Evolutionary conservation across 2,113 vertebrate genomes (phyloP).

Genomic region (Regulus satrapa): DNA sequence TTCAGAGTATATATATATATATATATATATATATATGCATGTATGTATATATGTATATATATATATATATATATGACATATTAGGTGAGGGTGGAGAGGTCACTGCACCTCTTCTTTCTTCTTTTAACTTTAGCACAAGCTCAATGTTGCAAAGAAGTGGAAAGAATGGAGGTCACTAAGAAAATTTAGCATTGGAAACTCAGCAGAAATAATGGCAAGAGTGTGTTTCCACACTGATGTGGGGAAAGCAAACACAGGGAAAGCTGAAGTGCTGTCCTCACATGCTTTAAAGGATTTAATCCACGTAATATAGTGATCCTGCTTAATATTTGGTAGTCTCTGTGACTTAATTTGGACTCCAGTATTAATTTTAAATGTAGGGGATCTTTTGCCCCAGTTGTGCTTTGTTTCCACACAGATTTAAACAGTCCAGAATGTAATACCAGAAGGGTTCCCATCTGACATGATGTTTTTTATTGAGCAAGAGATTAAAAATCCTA

Average conservation of each 20-base stretch:
- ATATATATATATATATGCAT: too few relatives aligned
- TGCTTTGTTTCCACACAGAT: neutral
- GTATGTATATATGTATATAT: too few relatives aligned
- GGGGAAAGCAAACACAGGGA: neutral
- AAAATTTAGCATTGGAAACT: neutral
- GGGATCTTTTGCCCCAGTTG: fast-evolving
- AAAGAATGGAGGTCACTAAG: neutral
- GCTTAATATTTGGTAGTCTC: neutral
- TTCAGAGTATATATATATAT: neutral
- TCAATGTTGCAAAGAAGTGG: neutral
- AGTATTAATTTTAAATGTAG: neutral
- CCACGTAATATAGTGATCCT: fast-evolving
- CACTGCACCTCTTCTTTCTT: neutral
- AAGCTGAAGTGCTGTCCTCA: neutral
- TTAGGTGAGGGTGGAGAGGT: neutral
- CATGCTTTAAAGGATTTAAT: neutral
- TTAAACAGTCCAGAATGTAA: neutral
- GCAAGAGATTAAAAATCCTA: neutral
- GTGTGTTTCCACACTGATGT: neutral
- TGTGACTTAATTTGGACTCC: neutral
- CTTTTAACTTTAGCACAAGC: neutral
- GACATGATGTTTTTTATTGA: neutral
- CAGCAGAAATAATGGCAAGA: neutral
- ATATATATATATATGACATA: neutral
- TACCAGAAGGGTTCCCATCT: neutral